A percentile compares a stretch with the other conserved stretches of the same genome.
These are phyloP conservation scores for Boloria selene DNA, from an alignment of 2,888 invertebrate genomes.

Conservation along the genomic window DNA sequence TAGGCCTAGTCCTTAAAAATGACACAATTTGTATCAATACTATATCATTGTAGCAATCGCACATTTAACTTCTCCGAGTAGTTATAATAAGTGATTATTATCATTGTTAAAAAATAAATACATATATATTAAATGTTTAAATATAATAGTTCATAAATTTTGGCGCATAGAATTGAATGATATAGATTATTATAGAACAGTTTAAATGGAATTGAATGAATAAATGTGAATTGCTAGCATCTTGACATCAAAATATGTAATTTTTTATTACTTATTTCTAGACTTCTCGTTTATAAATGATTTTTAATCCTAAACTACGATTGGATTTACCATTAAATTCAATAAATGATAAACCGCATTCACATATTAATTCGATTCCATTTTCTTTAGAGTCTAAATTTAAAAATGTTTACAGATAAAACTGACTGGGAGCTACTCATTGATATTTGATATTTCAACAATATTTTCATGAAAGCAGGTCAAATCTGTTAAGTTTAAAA, in stretches of 20 bases:
- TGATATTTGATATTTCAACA: no score
- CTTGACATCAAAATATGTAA: slow-evolving; percentile 6
- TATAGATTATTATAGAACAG: slow-evolving; percentile 9
- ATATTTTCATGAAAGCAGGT: no score
- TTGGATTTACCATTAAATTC: slow-evolving; percentile 12
- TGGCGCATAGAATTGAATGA: slow-evolving; percentile 8
- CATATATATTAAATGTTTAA: slow-evolving; percentile 19
- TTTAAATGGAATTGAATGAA: slow-evolving; percentile 2
- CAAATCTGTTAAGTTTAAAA: no score
- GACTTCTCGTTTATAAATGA: background rate
- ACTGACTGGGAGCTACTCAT: no score
- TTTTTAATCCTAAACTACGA: slow-evolving; percentile 4
- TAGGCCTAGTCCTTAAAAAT: background rate
- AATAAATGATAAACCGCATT: no score
- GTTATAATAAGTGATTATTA: slow-evolving; percentile 19
- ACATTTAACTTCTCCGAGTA: slow-evolving; percentile 19
- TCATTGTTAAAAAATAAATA: slow-evolving; percentile 20
- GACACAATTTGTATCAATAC: background rate
- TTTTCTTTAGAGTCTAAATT: no score
- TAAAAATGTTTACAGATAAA: no score
- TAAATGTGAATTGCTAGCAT: slow-evolving; percentile 12
- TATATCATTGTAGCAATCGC: slow-evolving; percentile 15
- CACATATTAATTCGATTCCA: background rate
- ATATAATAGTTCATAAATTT: slow-evolving; percentile 6
- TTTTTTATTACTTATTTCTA: slow-evolving; percentile 9